Base-by-base conservation (phyloP, 2,797 vertebrate genomes). In the Todus mexicanus region DNA sequence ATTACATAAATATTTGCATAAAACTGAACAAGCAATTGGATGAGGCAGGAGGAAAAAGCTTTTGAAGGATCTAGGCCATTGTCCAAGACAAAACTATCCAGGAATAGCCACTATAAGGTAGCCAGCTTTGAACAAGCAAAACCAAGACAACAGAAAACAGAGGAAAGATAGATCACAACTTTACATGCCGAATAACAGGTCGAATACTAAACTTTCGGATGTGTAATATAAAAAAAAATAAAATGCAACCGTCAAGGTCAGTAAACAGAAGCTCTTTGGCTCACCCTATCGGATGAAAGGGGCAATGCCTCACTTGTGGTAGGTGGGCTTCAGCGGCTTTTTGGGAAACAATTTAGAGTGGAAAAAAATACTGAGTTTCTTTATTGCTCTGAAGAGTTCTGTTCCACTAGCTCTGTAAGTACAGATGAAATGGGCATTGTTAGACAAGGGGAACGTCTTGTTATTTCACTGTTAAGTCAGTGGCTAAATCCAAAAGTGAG, bases 161-260 rank as follows among this genome's bases (percentile, higher is more conserved):
- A 63, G 25, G 27, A 33, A 31, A 50, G 63, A 38, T 35, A 50
- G 37, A n/a, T 15, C 33, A 15, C 17, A 27, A 31, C 11, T 37
- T 15, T 25, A 4, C 25, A 6, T 7, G 22, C 29, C 1, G 1
- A 22, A 8, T 1, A 54, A 13, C 2, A 1, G 31, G 8, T 33
- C 12, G 27, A 45, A 19, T 23, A 10, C 22, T 6, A 54, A 68
- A 12, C 20, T n/a, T 20, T 1, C 23, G 56, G 47, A 16, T 12
- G 23, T 25, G 45, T 8, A 61, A 54, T 3, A 33, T 16, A 63
- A 1, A 38, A 29, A 17, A 31, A 51, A 59, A 19, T 8, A 19
- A 3, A 15, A 6, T 0, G 18, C 5, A 3, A 27, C 16, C 2
- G 1, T 18, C 0, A 3, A 21, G 47, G 84, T 20, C 42, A 47